Percentiles rank a stretch among this genome's conserved stretches.
Evolutionary conservation across 1,140 invertebrate species (phyloP).

Genomic region (Oryctes rhinoceros): DNA sequence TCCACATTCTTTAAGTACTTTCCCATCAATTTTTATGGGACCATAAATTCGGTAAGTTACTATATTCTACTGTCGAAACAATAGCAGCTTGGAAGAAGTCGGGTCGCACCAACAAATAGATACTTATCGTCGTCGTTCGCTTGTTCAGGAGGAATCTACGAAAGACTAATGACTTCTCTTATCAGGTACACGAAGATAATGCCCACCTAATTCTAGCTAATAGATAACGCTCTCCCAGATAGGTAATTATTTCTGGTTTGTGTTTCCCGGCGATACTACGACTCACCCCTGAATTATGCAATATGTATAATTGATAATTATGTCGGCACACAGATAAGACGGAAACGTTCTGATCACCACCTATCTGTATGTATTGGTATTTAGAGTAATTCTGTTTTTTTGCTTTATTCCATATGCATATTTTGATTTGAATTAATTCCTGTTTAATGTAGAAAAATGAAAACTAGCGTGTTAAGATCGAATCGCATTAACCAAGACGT

Average conservation of each 20-base stretch:
- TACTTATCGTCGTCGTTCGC: conserved; percentile 11
- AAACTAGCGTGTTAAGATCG: too few relatives aligned
- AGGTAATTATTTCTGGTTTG: conserved; percentile 14
- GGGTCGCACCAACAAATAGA: neutral
- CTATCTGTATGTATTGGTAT: too few relatives aligned
- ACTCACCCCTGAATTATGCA: neutral
- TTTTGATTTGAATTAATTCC: too few relatives aligned
- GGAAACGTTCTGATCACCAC: neutral
- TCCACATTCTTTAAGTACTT: too few relatives aligned
- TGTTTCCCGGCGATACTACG: neutral
- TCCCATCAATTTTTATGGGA: too few relatives aligned
- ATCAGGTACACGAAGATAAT: conserved; percentile 21
- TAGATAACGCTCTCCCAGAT: conserved; percentile 21
- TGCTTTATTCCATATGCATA: too few relatives aligned
- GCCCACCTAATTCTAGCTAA: conserved; percentile 4
- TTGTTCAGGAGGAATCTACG: neutral
- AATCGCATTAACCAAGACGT: too few relatives aligned
- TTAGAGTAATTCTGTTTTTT: too few relatives aligned
- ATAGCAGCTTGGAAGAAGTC: neutral
- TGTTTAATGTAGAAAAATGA: too few relatives aligned
- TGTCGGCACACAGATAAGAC: neutral
- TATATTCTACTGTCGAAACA: too few relatives aligned
- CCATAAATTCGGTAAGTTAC: too few relatives aligned
- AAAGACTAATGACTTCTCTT: conserved; percentile 32
- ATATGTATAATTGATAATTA: neutral